Evolutionary conservation across 2,797 vertebrate species (phyloP), one percentile per base, ranked within the genome.

Genomic region (Mycteria americana): DNA sequence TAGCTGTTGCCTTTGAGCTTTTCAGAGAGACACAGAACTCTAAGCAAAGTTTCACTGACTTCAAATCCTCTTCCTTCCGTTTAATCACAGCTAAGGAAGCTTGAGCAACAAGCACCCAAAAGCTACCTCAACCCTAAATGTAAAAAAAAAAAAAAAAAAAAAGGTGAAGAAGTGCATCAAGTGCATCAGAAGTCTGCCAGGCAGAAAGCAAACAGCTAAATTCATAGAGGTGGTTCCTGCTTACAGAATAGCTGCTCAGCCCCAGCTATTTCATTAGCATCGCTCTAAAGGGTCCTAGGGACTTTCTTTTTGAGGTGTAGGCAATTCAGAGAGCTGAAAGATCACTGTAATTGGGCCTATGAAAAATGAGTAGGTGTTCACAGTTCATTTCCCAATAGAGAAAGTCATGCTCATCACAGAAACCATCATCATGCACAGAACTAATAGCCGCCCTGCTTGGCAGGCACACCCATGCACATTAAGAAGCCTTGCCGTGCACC

Each of bases 351-450:
- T 97, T 96, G 95, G 95, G 92, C 85, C 94, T 95, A 10, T 95
- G 95, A 96, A 97, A 94, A 97, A 96, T 95, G 93, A 96, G 95
- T 96, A 94, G 94, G 95, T 93, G 96, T 94, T 93, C 95, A 82
- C 92, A 96, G 94, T 91, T 96, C 96, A 96, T 97, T 97, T 96
- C 94, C 96, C 96, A 97, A 95, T 27, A 94, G 93, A 93, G 83
- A 96, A 90, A 96, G 94, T 79, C 94, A 57, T 57, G 88, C 85
- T 96, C 96, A 94, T 95, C 95, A 89, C 93, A 96, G 83, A 93
- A 95, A 68, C 80, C 93, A 88, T 81, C 94, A 67, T 50, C 89
- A 76, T 28, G 74, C 83, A 60, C 46, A 67, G 83, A 82, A 90
- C 88, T 88, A 93, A 95, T 50, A 84, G 85, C 88, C 25, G 2